Conservation (phyloP, 2,113 vertebrate species). For the Reinhardtius hippoglossoides region DNA sequence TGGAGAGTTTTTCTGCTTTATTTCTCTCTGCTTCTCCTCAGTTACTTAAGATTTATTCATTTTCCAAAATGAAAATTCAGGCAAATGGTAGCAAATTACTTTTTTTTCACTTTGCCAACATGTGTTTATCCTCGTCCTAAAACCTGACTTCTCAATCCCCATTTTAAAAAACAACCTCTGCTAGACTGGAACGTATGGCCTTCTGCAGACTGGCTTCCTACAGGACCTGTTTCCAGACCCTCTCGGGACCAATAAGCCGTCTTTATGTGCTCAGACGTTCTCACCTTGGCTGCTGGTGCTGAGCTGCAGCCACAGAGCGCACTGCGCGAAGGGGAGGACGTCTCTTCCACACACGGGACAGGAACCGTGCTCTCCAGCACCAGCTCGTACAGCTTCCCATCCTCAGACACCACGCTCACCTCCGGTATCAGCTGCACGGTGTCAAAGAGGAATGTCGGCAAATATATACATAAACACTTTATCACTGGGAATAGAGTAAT, state of each 20-base stretch:
- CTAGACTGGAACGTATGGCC: too few relatives aligned
- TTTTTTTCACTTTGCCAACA: too few relatives aligned
- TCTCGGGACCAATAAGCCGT: too few relatives aligned
- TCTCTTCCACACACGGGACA: constrained; percentile 78
- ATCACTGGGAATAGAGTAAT: neutral
- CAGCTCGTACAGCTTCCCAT: constrained; percentile 85
- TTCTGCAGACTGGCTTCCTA: neutral
- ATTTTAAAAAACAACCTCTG: too few relatives aligned
- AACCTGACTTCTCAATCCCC: too few relatives aligned
- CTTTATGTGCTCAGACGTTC: neutral
- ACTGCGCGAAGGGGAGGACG: constrained; percentile 72
- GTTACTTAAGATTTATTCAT: too few relatives aligned
- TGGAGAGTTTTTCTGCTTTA: too few relatives aligned
- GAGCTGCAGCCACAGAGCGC: constrained; percentile 85
- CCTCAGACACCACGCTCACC: constrained; percentile 83
- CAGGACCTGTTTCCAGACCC: neutral
- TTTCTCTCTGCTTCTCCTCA: too few relatives aligned
- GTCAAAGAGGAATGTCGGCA: neutral
- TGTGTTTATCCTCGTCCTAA: too few relatives aligned
- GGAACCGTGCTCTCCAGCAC: constrained; percentile 88
- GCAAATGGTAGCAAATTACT: too few relatives aligned
- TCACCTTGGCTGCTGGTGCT: constrained; percentile 85
- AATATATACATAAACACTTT: neutral
- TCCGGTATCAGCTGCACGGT: constrained; percentile 84
- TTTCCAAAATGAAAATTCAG: too few relatives aligned